Conservation (phyloP, 2,888 invertebrate species). For the Luffia ferchaultella region DNA sequence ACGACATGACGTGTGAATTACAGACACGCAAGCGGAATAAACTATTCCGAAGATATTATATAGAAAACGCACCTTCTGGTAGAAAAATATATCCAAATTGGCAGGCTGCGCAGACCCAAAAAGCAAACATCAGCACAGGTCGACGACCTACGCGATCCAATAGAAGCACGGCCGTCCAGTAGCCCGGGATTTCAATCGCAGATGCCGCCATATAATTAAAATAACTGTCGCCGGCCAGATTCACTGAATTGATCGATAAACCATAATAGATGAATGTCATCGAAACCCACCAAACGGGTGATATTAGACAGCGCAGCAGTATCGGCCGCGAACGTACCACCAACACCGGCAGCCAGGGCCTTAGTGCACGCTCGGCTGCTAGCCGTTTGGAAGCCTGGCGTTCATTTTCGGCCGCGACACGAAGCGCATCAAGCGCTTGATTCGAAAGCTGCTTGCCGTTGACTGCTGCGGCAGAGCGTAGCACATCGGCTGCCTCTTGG, state of each 20-base stretch:
- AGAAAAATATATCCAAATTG: constrained; percentile 22
- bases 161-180: constrained; percentile 58
- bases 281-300: constrained; percentile 70
- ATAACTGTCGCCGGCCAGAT: constrained; percentile 75
- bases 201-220: constrained; percentile 69
- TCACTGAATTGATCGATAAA: no score
- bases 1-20: no score
- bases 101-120: constrained; percentile 52
- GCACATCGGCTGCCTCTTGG: constrained; percentile 69
- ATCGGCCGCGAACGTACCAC: constrained; percentile 34
- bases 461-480: constrained; percentile 68
- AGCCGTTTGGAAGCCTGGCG: neutral
- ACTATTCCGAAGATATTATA: no score
- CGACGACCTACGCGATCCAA: constrained; percentile 64
- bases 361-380: constrained; percentile 8
- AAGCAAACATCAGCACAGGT: constrained; percentile 54
- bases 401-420: constrained; percentile 7
- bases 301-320: constrained; percentile 28
- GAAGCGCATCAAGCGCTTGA: constrained; percentile 42
- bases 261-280: constrained; percentile 74
- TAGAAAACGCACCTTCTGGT: constrained; percentile 58
- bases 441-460: constrained; percentile 68
- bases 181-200: constrained; percentile 71
- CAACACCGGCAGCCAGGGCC: constrained; percentile 36
- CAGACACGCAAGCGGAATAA: no score